Percentiles rank a stretch among this genome's conserved stretches.
Conservation (phyloP, 2,888 invertebrate genomes). For the Pandemis cinnamomeana region DNA sequence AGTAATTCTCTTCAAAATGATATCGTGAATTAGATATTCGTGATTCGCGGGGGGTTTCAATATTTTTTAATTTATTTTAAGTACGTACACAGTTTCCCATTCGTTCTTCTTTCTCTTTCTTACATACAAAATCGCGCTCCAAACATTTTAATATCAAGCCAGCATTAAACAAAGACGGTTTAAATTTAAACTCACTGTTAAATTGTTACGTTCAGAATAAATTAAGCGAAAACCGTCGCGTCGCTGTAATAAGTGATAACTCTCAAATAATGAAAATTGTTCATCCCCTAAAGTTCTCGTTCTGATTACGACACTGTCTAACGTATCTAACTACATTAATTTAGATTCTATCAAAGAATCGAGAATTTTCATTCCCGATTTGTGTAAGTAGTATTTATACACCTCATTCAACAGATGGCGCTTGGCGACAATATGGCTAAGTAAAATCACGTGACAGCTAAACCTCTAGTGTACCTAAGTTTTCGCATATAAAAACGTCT, state of each 20-base stretch:
- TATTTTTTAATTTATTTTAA: too few relatives aligned
- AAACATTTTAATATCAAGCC: constrained; percentile 35
- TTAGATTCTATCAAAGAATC: too few relatives aligned
- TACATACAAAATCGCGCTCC: constrained; percentile 2
- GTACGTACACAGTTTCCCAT: not conserved
- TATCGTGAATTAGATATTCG: too few relatives aligned
- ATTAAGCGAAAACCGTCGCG: constrained; percentile 43
- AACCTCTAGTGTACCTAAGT: too few relatives aligned
- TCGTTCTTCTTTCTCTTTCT: not conserved
- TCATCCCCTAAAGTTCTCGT: constrained; percentile 54
- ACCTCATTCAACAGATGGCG: too few relatives aligned
- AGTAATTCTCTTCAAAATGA: too few relatives aligned
- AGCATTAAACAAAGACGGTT: constrained; percentile 40
- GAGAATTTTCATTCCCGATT: too few relatives aligned
- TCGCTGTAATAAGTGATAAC: constrained; percentile 68
- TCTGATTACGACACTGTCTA: constrained; percentile 44
- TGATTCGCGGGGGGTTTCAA: too few relatives aligned
- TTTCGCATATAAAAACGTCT: too few relatives aligned
- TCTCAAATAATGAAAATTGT: constrained; percentile 72
- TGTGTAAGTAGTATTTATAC: too few relatives aligned
- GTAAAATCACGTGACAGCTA: too few relatives aligned
- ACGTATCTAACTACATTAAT: not conserved
- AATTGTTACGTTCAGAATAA: constrained; percentile 42
- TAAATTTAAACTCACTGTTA: constrained; percentile 42
- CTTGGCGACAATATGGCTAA: too few relatives aligned